phyloP scores from a whole-genome alignment of 1,140 invertebrate genomes.

The Cyphomyrmex costatus region DNA sequence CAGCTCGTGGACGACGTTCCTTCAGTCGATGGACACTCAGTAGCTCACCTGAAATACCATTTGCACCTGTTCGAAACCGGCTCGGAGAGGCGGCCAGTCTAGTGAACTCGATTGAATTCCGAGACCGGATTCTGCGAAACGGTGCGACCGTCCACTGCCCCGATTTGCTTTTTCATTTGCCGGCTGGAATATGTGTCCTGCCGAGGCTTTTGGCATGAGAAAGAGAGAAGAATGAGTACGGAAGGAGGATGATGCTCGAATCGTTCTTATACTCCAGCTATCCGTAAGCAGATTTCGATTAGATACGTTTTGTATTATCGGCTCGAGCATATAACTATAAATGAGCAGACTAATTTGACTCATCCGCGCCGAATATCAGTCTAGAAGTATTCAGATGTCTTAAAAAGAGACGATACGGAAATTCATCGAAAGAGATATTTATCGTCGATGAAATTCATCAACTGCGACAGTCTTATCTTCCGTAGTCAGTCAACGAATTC shows the following conservation, averaged over 20 bases:
- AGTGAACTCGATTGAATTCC: conserved; percentile 83
- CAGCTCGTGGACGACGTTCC: conserved; percentile 31
- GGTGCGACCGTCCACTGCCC: conserved; percentile 55
- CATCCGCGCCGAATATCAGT: conserved; percentile 13
- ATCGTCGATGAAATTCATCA: conserved; percentile 16
- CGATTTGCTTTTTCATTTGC: conserved; percentile 70
- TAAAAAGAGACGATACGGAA: conserved; percentile 6
- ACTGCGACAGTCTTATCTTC: conserved; percentile 38
- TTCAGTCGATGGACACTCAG: conserved; percentile 26
- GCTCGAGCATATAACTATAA: conserved; percentile 25
- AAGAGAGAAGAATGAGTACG: conserved; percentile 10
- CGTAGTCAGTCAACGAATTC: conserved; percentile 3
- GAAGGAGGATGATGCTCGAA: conserved; percentile 6
- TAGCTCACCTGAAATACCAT: conserved; percentile 57
- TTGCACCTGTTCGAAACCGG: conserved; percentile 80
- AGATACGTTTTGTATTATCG: background rate
- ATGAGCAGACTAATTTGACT: conserved; percentile 12
- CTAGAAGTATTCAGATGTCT: conserved; percentile 20
- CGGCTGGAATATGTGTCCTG: conserved; percentile 38
- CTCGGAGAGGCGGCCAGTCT: conserved; percentile 75
- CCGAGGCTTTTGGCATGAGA: conserved; percentile 41
- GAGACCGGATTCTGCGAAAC: conserved; percentile 82
- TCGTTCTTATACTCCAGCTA: conserved; percentile 17
- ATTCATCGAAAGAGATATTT: conserved; percentile 25
- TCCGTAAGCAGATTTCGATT: conserved; percentile 5